Evolutionary conservation across 2,113 vertebrate genomes (phyloP), one percentile per base, ranked within the genome.

Genomic region (Hyla sarda): DNA sequence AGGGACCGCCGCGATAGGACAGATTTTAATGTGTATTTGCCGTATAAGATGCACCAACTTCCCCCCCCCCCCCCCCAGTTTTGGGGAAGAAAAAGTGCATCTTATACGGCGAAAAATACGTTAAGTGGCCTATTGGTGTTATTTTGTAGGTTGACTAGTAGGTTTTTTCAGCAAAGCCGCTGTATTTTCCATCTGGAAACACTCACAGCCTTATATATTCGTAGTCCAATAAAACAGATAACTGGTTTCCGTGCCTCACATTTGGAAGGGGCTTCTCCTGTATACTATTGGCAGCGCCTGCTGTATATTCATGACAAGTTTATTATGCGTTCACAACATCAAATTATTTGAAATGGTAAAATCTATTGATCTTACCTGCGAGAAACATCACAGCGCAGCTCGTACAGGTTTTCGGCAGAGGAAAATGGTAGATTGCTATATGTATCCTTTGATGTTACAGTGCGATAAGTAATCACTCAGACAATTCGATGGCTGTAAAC

Each of bases 381-480:
- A 19, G 65, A 19, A 69, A 9, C 65, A 3, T 34, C 65, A 34
- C 17, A 8, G 16, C 32, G 3, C 30, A 19, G 1, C 65, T 34
- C 1, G 2, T 34, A 0, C 17, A 69, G 14, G 1, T 25, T n/a
- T n/a, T 75, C 12, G 16, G 11, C 45, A 74, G 72, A 21, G 17
- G 6, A n/a, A 54, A 77, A 77, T 21, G 21, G 25, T 21, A 21
- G 9, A 52, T 54, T 77, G 47, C 1, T 54, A 11, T 52, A 30
- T 32, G 48, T 52, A 14, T 77, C 14, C 74, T 25, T 19, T 50
- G 25, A 77, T 52, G 48, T 30, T n/a, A 12, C 25, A 16, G 28
- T 32, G 48, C 32, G 74, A 30, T 48, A 47, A 32, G 74, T 32
- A 23, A 77, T 77, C 47, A 77, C 74, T 77, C 48, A 30, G 74